phyloP scores from a whole-genome alignment of 2,113 vertebrate genomes.

The Onychostruthus taczanowskii region DNA sequence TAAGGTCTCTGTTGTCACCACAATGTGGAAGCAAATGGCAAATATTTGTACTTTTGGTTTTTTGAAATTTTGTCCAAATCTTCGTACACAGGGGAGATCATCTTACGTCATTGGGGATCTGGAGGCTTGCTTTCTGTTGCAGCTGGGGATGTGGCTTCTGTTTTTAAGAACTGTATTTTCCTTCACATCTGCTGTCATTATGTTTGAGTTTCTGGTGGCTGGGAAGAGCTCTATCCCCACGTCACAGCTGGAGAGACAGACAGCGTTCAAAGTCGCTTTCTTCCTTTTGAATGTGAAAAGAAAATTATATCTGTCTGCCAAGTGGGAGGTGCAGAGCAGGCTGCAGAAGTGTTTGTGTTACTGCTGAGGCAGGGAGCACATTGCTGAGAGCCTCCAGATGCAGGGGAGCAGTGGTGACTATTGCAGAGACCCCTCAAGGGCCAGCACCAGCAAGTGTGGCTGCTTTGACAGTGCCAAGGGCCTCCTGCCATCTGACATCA shows the following conservation, averaged over 20 bases:
- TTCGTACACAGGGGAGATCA: accelerated
- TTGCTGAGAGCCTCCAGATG: neutral
- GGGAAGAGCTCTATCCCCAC: neutral
- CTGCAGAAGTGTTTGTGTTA: neutral
- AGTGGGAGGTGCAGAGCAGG: neutral
- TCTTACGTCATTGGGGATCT: accelerated
- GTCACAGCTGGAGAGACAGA: neutral
- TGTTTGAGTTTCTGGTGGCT: neutral
- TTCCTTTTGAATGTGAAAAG: neutral
- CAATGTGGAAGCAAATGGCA: neutral
- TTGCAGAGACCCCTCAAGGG: neutral
- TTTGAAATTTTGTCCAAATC: neutral
- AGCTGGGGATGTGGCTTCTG: neutral
- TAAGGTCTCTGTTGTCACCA: neutral
- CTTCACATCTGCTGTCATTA: neutral
- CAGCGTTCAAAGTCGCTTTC: neutral
- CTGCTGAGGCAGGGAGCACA: neutral
- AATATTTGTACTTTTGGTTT: neutral
- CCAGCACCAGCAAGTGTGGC: neutral
- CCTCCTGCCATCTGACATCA: too few species aligned
- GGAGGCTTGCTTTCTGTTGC: neutral
- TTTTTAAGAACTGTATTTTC: neutral
- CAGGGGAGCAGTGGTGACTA: accelerated
- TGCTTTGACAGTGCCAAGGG: too few species aligned
- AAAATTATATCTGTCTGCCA: neutral